Conservation (phyloP, 2,797 vertebrate species). For the Pachyuromys duprasi region DNA sequence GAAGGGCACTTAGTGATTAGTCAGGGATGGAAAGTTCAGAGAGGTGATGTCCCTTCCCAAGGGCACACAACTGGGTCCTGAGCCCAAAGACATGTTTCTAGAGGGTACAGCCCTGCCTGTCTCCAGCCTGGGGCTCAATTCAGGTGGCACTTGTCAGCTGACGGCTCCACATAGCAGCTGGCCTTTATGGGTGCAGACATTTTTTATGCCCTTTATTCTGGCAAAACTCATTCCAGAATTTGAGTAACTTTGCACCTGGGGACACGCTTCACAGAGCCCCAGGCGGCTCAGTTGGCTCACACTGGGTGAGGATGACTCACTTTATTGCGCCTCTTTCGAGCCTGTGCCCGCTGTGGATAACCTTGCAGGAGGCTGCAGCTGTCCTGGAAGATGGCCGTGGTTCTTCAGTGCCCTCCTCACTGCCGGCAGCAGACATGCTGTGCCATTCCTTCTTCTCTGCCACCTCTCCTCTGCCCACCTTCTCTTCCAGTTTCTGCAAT, state of each 20-base stretch:
- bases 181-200: slow-evolving; percentile 27
- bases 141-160: slow-evolving; percentile 46
- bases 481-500: neutral
- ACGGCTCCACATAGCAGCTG: neutral
- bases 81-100: slow-evolving; percentile 54
- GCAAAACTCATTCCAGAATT: slow-evolving; percentile 36
- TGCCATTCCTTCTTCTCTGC: neutral
- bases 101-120: neutral
- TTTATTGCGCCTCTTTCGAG: slow-evolving; percentile 59
- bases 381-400: neutral
- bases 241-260: slow-evolving; percentile 70
- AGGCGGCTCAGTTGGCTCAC: slow-evolving; percentile 37
- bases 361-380: slow-evolving; percentile 68
- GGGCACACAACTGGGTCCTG: slow-evolving; percentile 19
- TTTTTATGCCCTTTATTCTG: slow-evolving; percentile 50
- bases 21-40: slow-evolving; percentile 3
- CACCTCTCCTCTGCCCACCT: neutral
- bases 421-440: neutral
- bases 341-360: slow-evolving; percentile 34
- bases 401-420: fast-evolving
- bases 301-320: slow-evolving; percentile 63
- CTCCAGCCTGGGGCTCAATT: neutral
- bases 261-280: neutral
- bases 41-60: slow-evolving; percentile 22
- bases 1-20: neutral